Evolutionary conservation across 2,113 vertebrate genomes (phyloP).

Genomic region (Brachypodius melanocephalos): DNA sequence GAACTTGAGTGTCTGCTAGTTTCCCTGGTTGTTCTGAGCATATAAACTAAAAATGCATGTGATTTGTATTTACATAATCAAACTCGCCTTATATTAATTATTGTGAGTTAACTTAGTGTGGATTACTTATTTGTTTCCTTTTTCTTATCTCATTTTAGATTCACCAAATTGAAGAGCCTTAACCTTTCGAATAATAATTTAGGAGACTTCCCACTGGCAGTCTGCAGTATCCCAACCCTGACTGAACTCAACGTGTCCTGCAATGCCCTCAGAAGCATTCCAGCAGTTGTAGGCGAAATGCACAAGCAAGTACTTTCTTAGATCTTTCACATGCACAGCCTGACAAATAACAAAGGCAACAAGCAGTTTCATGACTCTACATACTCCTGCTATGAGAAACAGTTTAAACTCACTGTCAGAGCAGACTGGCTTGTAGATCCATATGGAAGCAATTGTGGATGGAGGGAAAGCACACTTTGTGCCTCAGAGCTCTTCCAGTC

Average conservation of each 20-base stretch:
- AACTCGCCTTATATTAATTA: not conserved
- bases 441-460: not conserved
- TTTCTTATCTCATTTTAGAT: conserved; percentile 72
- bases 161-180: conserved; percentile 93
- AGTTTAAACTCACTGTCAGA: not conserved
- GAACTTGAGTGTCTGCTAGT: not conserved
- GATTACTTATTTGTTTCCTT: not conserved
- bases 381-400: not conserved
- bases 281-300: conserved; percentile 84
- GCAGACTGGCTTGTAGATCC: not conserved
- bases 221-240: conserved; percentile 88
- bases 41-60: not conserved
- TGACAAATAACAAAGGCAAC: not conserved
- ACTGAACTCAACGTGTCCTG: conserved; percentile 95
- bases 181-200: conserved; percentile 97
- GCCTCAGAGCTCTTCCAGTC: not conserved
- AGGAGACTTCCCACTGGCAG: conserved; percentile 85
- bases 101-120: not conserved
- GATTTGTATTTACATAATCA: not conserved
- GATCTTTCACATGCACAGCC: not conserved
- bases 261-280: conserved; percentile 85
- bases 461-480: not conserved
- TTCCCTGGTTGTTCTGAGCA: not conserved
- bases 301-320: conserved; percentile 81
- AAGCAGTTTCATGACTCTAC: not conserved